Evolutionary conservation across 2,888 invertebrate genomes (phyloP).

Genomic region (Prosopocoilus inquinatus): DNA sequence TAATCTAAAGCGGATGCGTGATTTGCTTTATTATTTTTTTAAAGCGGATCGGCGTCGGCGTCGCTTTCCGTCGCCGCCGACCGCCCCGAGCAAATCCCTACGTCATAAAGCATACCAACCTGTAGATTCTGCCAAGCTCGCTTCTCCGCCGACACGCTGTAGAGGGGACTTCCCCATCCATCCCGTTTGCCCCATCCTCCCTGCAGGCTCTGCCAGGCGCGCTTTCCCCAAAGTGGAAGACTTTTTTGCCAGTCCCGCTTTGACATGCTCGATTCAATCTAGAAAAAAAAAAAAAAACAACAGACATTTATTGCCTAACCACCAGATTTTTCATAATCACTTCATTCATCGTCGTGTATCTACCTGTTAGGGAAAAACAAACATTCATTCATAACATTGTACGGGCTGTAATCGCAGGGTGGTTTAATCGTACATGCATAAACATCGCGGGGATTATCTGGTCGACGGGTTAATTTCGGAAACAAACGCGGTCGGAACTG

Average conservation of each 20-base stretch:
- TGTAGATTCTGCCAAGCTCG: conserved; percentile 58
- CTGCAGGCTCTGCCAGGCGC: conserved; percentile 60
- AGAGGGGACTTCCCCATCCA: conserved; percentile 31
- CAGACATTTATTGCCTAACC: background rate
- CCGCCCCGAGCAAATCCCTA: too few relatives aligned
- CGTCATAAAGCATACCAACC: conserved; percentile 30
- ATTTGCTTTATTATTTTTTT: too few relatives aligned
- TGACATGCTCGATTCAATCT: conserved; percentile 57
- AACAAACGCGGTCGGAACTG: too few relatives aligned
- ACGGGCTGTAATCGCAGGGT: background rate
- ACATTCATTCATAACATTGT: too few relatives aligned
- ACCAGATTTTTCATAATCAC: background rate
- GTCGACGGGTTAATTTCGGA: too few relatives aligned
- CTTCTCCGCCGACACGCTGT: conserved; percentile 51
- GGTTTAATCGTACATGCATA: too few relatives aligned
- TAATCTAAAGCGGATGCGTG: too few relatives aligned
- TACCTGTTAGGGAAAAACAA: background rate
- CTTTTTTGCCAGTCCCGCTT: conserved; percentile 63
- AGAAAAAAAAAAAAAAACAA: conserved; percentile 28
- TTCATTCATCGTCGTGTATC: background rate
- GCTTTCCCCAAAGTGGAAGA: conserved; percentile 59
- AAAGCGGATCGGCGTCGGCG: too few relatives aligned
- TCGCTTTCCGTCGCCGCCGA: too few relatives aligned
- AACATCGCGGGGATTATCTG: too few relatives aligned
- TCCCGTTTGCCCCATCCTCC: conserved; percentile 59